Evolutionary conservation across 1,140 invertebrate species (phyloP).

Genomic region (Bemisia tabaci): DNA sequence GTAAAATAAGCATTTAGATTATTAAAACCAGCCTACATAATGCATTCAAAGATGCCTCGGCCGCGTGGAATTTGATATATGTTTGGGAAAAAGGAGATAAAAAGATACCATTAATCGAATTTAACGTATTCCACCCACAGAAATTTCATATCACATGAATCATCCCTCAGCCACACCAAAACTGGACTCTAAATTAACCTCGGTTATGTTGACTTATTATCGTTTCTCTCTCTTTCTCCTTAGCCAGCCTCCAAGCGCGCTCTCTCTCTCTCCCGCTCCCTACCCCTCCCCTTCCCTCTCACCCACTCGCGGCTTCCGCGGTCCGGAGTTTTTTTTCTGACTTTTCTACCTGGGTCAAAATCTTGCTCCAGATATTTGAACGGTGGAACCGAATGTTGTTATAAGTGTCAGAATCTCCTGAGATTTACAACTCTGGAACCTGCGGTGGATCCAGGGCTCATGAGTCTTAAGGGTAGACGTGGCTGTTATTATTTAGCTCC

Average conservation of each 20-base stretch:
- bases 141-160: background rate
- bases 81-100: background rate
- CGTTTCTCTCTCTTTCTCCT: background rate
- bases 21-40: background rate
- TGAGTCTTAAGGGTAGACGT: too few relatives aligned
- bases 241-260: too few relatives aligned
- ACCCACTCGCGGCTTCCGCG: background rate
- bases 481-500: too few relatives aligned
- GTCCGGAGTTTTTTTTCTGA: background rate
- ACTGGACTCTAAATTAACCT: background rate
- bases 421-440: too few relatives aligned
- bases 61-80: background rate
- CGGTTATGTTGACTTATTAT: background rate
- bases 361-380: background rate
- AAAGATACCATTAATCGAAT: background rate
- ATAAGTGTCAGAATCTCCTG: too few relatives aligned
- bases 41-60: background rate
- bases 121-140: background rate
- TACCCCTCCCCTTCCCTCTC: background rate
- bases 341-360: background rate
- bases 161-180: background rate
- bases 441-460: too few relatives aligned
- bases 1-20: background rate
- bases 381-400: too few relatives aligned
- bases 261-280: too few relatives aligned